Evolutionary conservation across 2,113 vertebrate genomes (phyloP).

Genomic region (Equus przewalskii): DNA sequence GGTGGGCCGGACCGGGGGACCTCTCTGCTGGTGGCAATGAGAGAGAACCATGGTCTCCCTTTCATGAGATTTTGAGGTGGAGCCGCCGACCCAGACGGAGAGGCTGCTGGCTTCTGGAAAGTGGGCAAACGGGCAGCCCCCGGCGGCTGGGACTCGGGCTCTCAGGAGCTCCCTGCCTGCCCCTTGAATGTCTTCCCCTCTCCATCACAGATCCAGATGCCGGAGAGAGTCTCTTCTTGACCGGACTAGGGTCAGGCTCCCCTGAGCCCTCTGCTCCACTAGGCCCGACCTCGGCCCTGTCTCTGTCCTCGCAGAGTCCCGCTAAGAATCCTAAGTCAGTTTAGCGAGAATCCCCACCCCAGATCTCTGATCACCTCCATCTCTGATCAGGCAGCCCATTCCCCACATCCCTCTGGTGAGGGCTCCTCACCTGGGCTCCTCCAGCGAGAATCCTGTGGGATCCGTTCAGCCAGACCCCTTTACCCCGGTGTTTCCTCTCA

Average conservation of each 20-base stretch:
- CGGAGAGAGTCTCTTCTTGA: not conserved
- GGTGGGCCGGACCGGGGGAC: not conserved
- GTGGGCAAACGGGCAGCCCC: not conserved
- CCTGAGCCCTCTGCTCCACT: too few relatives aligned
- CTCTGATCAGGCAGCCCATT: not conserved
- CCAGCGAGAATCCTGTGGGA: not conserved
- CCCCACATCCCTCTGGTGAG: fast-evolving
- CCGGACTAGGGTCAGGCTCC: not conserved
- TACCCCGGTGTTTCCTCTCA: fast-evolving
- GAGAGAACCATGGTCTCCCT: fast-evolving
- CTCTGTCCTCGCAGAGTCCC: not conserved
- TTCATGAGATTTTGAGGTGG: not conserved
- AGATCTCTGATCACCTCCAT: too few relatives aligned
- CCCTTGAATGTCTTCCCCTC: not conserved
- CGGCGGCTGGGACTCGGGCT: not conserved
- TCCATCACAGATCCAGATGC: not conserved
- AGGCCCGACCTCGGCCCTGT: not conserved
- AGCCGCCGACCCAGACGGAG: not conserved
- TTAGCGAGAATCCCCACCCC: not conserved
- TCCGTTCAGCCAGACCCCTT: not conserved
- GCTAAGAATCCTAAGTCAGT: not conserved
- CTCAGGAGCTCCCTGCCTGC: not conserved
- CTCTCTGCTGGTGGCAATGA: fast-evolving
- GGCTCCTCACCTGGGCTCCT: too few relatives aligned
- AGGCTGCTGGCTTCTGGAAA: not conserved